Percentiles rank a stretch among this genome's conserved stretches.
These are phyloP conservation scores for Margarornis squamiger DNA, from an alignment of 2,797 vertebrate species.

Conservation along the genomic window DNA sequence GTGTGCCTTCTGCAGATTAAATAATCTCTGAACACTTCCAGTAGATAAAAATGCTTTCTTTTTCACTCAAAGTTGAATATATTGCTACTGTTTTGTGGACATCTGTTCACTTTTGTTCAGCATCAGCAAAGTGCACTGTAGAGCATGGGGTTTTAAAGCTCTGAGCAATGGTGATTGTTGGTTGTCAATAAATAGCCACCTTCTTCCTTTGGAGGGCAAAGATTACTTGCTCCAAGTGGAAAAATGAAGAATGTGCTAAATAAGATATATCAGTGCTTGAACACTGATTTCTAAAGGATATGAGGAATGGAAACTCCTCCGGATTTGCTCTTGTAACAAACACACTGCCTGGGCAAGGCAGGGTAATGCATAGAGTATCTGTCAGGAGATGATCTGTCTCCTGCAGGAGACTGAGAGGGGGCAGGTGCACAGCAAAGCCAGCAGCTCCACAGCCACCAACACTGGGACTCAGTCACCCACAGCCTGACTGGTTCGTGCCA, in stretches of 20 bases:
- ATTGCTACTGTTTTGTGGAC: neutral
- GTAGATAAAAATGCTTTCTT: neutral
- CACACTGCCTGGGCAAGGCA: neutral
- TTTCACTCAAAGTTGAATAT: rapidly evolving
- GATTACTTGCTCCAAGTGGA: neutral
- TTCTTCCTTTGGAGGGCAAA: neutral
- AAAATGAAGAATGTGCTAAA: neutral
- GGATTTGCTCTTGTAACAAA: neutral
- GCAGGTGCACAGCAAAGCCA: neutral
- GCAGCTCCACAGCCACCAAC: rapidly evolving
- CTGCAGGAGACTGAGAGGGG: neutral
- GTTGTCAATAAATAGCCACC: neutral
- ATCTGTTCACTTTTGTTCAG: neutral
- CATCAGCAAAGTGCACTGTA: neutral
- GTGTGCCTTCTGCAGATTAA: neutral
- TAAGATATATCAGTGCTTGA: neutral
- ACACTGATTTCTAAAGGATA: neutral
- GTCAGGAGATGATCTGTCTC: neutral
- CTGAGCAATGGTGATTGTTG: neutral
- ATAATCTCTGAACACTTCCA: neutral
- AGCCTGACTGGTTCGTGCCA: neutral
- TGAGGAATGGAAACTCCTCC: neutral
- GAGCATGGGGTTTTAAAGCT: neutral
- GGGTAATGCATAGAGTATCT: neutral
- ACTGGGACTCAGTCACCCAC: rapidly evolving